Evolutionary conservation across 2,113 vertebrate species (phyloP).

Genomic region (Canis aureus): DNA sequence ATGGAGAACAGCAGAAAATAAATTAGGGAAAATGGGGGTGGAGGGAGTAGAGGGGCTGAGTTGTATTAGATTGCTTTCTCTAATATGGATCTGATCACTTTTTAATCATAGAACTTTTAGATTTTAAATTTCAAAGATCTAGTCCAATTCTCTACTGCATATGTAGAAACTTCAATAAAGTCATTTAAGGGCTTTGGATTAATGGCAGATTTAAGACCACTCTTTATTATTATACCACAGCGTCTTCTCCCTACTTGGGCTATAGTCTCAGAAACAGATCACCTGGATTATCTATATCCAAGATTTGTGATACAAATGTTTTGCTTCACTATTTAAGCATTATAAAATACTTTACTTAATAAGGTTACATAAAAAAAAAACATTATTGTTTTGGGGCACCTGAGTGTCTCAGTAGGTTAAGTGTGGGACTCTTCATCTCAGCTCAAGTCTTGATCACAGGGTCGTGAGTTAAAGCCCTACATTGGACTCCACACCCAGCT

Average conservation of each 20-base stretch:
- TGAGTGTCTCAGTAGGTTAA: background rate
- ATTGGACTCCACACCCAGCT: no score
- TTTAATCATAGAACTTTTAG: slow-evolving; percentile 5
- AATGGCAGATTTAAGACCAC: background rate
- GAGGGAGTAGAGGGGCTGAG: background rate
- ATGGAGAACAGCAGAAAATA: background rate
- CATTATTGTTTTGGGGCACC: background rate
- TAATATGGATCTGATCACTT: background rate
- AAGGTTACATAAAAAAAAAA: background rate
- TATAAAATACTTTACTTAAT: slow-evolving; percentile 12
- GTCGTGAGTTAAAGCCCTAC: background rate
- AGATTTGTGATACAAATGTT: background rate
- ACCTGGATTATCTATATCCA: background rate
- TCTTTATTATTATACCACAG: background rate
- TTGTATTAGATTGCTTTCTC: background rate
- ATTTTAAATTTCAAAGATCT: background rate
- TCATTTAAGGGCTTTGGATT: background rate
- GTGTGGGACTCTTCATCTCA: background rate
- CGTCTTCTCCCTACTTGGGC: background rate
- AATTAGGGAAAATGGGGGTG: background rate
- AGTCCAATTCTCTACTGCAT: background rate
- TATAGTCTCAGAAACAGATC: background rate
- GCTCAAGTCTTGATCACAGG: background rate
- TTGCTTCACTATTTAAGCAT: background rate
- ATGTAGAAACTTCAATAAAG: background rate